phyloP scores from a whole-genome alignment of 2,113 vertebrate genomes.

The Rhinolophus ferrumequinum region DNA sequence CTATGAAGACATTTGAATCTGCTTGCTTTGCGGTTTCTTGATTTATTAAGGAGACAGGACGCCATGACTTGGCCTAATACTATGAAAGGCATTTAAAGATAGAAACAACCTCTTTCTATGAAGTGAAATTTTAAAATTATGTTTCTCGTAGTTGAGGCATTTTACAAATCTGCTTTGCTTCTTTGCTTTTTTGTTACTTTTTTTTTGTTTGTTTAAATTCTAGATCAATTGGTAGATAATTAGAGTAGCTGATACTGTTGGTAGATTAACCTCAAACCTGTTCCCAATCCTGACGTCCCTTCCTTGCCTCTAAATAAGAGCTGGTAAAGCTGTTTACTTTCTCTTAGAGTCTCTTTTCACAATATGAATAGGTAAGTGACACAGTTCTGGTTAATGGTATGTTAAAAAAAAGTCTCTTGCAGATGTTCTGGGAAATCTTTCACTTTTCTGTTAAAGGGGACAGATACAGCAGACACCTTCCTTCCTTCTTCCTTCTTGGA shows the following conservation, averaged over 20 bases:
- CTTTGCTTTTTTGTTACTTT: neutral
- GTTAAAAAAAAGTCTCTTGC: neutral
- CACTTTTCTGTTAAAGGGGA: neutral
- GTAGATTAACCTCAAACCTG: neutral
- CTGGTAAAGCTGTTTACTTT: neutral
- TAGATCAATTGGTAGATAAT: neutral
- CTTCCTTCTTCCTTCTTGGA: neutral
- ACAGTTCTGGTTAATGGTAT: neutral
- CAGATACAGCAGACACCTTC: neutral
- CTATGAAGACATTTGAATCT: constrained; percentile 38
- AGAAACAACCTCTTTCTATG: neutral
- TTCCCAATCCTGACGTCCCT: neutral
- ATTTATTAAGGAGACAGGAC: constrained; percentile 41
- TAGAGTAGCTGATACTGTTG: neutral
- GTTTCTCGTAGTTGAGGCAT: neutral
- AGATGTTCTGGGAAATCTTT: neutral
- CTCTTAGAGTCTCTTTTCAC: neutral
- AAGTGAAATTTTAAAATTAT: neutral
- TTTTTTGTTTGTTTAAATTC: neutral
- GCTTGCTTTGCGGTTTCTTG: constrained; percentile 28
- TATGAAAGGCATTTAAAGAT: neutral
- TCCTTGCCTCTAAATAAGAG: neutral
- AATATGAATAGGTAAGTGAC: neutral
- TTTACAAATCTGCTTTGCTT: neutral
- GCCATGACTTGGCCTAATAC: neutral